A percentile compares a stretch with the other conserved stretches of the same genome.
Conservation (phyloP, 2,888 invertebrate genomes). For the Andrena trimmerana region DNA sequence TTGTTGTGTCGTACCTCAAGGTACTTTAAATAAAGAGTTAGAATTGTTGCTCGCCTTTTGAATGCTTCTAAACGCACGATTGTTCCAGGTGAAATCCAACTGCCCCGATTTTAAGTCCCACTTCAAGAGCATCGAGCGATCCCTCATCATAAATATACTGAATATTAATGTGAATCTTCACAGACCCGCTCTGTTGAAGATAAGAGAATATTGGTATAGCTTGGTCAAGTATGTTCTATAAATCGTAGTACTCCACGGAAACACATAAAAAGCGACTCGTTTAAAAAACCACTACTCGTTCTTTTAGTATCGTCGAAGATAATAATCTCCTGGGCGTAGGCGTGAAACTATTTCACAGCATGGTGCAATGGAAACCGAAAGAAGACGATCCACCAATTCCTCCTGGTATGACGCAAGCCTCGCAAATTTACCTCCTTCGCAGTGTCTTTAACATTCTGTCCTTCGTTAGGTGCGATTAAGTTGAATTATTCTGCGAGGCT, state of each 20-base stretch:
- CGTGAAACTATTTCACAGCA: slow-evolving; percentile 66
- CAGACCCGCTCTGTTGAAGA: slow-evolving; percentile 90
- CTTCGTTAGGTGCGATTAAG: slow-evolving; percentile 85
- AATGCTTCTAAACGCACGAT: not conserved
- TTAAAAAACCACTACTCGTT: slow-evolving; percentile 7
- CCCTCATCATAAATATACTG: slow-evolving; percentile 90
- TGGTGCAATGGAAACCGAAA: slow-evolving; percentile 73
- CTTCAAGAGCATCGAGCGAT: slow-evolving; percentile 93
- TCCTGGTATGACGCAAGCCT: slow-evolving; percentile 85
- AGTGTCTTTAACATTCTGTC: not conserved
- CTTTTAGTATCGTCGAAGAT: slow-evolving; percentile 72
- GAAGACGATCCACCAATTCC: slow-evolving; percentile 90
- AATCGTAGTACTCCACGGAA: not conserved
- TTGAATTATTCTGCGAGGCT: slow-evolving; percentile 87
- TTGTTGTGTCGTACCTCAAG: slow-evolving; percentile 92
- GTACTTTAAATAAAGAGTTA: slow-evolving; percentile 82
- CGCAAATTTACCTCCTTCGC: not conserved
- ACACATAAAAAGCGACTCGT: not conserved
- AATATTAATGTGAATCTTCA: slow-evolving; percentile 89
- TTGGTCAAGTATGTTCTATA: slow-evolving; percentile 86
- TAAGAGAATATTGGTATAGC: slow-evolving; percentile 87
- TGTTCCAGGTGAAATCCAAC: slow-evolving; percentile 89
- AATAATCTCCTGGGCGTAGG: slow-evolving; percentile 71
- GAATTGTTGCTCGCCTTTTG: too few species aligned
- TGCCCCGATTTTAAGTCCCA: slow-evolving; percentile 94